Conservation (phyloP, 2,113 vertebrate genomes). For the Lichenostomus cassidix region DNA sequence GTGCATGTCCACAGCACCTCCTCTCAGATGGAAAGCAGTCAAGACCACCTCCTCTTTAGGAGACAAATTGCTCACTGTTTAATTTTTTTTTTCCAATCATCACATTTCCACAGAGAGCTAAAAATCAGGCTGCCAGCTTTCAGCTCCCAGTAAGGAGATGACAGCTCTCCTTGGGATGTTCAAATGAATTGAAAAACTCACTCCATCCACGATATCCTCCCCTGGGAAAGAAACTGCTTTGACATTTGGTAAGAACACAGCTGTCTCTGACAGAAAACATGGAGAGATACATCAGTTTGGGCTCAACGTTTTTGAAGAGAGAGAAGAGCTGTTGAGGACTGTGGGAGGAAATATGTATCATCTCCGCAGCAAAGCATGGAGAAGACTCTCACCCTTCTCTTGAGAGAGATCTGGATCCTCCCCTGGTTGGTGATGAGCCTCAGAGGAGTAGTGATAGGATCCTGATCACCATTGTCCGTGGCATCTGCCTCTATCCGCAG, state of each 20-base stretch:
- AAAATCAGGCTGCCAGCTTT: not conserved
- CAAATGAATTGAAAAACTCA: not conserved
- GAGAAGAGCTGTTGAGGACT: not conserved
- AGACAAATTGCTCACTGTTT: not conserved
- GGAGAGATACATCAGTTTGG: not conserved
- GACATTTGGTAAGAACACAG: slow-evolving; percentile 1
- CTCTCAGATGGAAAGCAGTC: not conserved
- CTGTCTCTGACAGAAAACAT: slow-evolving; percentile 5
- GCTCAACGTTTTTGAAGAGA: not conserved
- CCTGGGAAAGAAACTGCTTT: slow-evolving; percentile 8
- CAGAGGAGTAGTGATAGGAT: slow-evolving; percentile 87
- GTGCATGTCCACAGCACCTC: not conserved
- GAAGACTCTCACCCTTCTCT: slow-evolving; percentile 86
- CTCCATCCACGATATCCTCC: not conserved
- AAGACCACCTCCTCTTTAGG: not conserved
- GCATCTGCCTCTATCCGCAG: slow-evolving; percentile 94
- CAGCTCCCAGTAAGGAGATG: not conserved
- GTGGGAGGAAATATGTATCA: not conserved
- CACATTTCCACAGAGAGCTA: not conserved
- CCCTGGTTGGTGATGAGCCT: slow-evolving; percentile 98
- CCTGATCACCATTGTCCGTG: slow-evolving; percentile 89
- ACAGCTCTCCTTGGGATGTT: not conserved
- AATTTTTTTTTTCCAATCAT: not conserved
- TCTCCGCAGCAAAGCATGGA: not conserved
- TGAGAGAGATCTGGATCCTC: slow-evolving; percentile 91